Base-by-base conservation (phyloP, 2,888 invertebrate genomes). In the Thalpophila matura region DNA sequence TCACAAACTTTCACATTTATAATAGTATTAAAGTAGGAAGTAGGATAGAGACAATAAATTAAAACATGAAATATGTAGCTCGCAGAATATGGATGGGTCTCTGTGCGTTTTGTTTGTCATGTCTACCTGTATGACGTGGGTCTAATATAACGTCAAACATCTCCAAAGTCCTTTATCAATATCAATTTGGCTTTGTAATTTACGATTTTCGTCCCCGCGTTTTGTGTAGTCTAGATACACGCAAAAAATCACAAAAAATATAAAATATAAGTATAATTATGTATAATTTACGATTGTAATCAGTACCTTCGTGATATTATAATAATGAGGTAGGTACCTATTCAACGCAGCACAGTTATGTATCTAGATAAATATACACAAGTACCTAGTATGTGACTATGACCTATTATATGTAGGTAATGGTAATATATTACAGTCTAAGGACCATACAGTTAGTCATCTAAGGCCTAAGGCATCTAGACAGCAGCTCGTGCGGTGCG, bases 151-250 rank as follows among this genome's bases (percentile, higher is more conserved):
- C 53, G 64, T 70, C 50, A 59, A 54, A 61, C 58, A 38, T 61
- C 43, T 64, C 46, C 58, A 60, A 68, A 57, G 55, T 50, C 65
- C 72, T 66, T 60, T 69, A 74, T 75, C 69, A 79, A 63, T 73
- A 70, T 62, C 61, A 68, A 74, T 77, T 65, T 66, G 33, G 42
- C 53, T 31, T 51, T 56, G 57, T 60, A 54, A 56, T 71, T 73
- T 58, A 55, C 35, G 45, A 35, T 33, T 65, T 46, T 45, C 9
- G 16, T 35, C 29, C 33, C 24, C 14, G 31, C 18, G 10, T 42
- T 62, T 72, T 51, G n/a, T n/a, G n/a, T 20, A 22, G 20, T 18
- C 10, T 29, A 50, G n/a, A 47, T 35, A 67, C 24, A 0, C 29
- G 22, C 10, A 42, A 12, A 58, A 47, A 47, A 35, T 68, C 2